Percentiles rank a stretch among this genome's conserved stretches.
Conservation (phyloP, 2,888 invertebrate species). For the Heteropelma amictum region DNA sequence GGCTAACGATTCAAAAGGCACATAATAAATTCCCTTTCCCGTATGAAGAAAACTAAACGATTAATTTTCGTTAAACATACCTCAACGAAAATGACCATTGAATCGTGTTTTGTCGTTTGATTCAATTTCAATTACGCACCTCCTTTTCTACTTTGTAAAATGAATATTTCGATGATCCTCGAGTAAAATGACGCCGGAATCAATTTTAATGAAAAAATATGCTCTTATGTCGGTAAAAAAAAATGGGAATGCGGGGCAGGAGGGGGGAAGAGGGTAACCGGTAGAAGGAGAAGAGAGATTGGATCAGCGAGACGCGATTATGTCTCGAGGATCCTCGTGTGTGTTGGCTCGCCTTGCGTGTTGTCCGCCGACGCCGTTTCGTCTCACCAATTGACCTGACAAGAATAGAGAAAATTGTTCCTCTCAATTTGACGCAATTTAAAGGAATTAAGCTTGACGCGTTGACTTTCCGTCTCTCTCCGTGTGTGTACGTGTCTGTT, state of each 20-base stretch:
- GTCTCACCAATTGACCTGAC: conserved; percentile 69
- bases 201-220: background rate
- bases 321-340: conserved; percentile 17
- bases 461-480: conserved; percentile 33
- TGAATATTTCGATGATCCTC: no score
- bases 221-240: background rate
- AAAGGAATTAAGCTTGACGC: conserved; percentile 70
- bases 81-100: no score
- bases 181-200: no score
- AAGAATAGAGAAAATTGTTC: conserved; percentile 74
- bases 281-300: background rate
- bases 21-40: no score
- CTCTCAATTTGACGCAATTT: conserved; percentile 74
- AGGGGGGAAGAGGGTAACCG: background rate
- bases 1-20: no score
- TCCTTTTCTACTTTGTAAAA: no score
- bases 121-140: no score
- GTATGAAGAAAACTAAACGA: no score
- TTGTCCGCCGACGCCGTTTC: conserved; percentile 51
- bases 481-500: background rate
- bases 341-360: conserved; percentile 31
- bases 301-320: conserved; percentile 8
- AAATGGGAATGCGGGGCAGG: background rate
- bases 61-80: no score
- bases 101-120: no score